These are phyloP conservation scores for Chaenogobius annularis DNA, from an alignment of 2,113 vertebrate species.

Conservation along the genomic window DNA sequence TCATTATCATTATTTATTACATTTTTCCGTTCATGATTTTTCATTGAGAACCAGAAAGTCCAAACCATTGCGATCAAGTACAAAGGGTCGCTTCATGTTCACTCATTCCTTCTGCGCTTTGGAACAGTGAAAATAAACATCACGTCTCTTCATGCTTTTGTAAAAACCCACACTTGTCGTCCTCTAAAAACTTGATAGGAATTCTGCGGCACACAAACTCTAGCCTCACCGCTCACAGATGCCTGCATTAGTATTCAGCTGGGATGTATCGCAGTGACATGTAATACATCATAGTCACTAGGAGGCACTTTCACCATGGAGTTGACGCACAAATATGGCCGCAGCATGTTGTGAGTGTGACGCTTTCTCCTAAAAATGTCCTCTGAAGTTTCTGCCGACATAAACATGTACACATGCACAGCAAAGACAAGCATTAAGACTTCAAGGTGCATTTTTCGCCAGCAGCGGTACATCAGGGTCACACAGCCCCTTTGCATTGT, in stretches of 20 bases:
- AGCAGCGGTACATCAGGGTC: constrained; percentile 50
- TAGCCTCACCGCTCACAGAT: constrained; percentile 60
- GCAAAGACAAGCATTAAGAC: constrained; percentile 31
- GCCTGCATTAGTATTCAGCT: constrained; percentile 74
- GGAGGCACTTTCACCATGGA: constrained; percentile 65
- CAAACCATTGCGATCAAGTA: neutral
- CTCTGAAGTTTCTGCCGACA: constrained; percentile 56
- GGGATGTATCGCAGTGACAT: constrained; percentile 68
- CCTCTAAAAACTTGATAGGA: constrained; percentile 50
- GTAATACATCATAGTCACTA: constrained; percentile 78
- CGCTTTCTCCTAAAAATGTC: constrained; percentile 64
- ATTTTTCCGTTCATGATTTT: neutral
- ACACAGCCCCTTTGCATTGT: constrained; percentile 53
- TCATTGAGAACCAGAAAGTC: neutral
- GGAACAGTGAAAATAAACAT: neutral
- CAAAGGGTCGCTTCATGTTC: neutral
- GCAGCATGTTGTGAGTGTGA: constrained; percentile 59
- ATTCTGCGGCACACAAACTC: constrained; percentile 51
- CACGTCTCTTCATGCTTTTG: neutral
- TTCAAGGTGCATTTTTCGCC: constrained; percentile 27
- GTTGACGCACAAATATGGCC: constrained; percentile 62
- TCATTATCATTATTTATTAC: too few species aligned
- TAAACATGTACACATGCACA: neutral
- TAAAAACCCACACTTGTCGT: constrained; percentile 10
- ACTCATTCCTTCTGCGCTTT: neutral